Conservation (phyloP, 2,113 vertebrate genomes). For the Limanda limanda region DNA sequence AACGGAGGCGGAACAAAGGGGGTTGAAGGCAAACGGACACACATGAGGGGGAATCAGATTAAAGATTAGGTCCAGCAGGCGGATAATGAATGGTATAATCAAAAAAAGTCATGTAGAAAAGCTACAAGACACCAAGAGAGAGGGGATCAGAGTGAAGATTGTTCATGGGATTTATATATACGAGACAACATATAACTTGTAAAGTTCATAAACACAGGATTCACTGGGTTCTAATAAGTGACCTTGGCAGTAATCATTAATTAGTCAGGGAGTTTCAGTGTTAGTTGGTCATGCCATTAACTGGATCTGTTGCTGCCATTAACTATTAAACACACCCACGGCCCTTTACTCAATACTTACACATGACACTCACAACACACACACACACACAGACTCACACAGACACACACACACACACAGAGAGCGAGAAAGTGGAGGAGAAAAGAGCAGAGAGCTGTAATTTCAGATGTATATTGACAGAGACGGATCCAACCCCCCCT, state of each 20-base stretch:
- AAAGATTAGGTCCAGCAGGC: slow-evolving; percentile 40
- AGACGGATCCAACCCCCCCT: slow-evolving; percentile 58
- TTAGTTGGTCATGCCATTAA: slow-evolving; percentile 59
- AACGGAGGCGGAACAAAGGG: slow-evolving; percentile 21
- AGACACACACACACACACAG: slow-evolving; percentile 24
- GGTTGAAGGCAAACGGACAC: slow-evolving; percentile 8
- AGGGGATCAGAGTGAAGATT: neutral
- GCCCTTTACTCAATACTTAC: slow-evolving; percentile 58
- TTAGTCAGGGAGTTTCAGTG: slow-evolving; percentile 44
- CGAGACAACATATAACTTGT: neutral
- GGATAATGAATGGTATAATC: slow-evolving; percentile 40
- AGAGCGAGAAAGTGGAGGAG: neutral
- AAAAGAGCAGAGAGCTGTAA: slow-evolving; percentile 62
- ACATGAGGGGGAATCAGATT: slow-evolving; percentile 44
- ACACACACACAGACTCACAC: slow-evolving; percentile 36
- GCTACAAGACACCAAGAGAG: neutral
- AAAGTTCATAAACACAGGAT: slow-evolving; percentile 27
- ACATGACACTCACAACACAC: slow-evolving; percentile 45
- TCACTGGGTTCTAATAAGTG: slow-evolving; percentile 35
- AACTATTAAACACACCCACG: slow-evolving; percentile 71
- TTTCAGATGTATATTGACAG: slow-evolving; percentile 77
- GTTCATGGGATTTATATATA: slow-evolving; percentile 5
- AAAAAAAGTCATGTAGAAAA: slow-evolving; percentile 37
- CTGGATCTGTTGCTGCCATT: slow-evolving; percentile 66
- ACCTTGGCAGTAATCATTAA: slow-evolving; percentile 65